Evolutionary conservation across 2,797 vertebrate genomes (phyloP), one percentile per base, ranked within the genome.

Genomic region (Carcharodon carcharias): DNA sequence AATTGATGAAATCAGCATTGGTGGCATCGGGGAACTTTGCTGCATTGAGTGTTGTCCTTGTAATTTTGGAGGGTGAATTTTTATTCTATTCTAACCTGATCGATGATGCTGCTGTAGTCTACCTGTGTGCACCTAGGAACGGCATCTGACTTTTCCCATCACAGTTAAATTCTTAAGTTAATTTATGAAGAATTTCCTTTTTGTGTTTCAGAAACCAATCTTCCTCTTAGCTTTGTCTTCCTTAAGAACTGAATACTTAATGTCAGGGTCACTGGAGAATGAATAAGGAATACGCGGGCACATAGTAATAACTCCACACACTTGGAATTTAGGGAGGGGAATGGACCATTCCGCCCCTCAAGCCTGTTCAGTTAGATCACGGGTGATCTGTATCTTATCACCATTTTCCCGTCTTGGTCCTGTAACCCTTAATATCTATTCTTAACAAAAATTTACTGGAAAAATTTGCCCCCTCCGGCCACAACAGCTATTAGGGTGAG

Each of bases 1-100:
- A 93, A 93, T 67, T 93, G 91, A 93, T 93, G 61, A 67, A 93
- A 93, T 65, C n/a, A 67, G 91, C 61, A 67, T 45, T 67, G 91
- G 63, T 45, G 35, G 91, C 91, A 67, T 28, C 18, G 35, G 26
- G 61, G 16, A 67, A 18, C 2, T 40, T 65, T 93, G 63, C 89
- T 67, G 23, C 18, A 3, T 11, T 67, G 35, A 65, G 31, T 18
- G 63, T 93, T 93, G 91, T 45, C 61, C 63, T 93, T 93, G 91
- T 45, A 40, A 63, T 9, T 85, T 93, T 65, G 18, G 91, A 45
- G n/a, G 7, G 61, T 65, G 91, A 93, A 92, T 63, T 63, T 61
- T 65, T 92, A 3, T n/a, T 35, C 11, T 11, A 21, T 26, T 8
- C 18, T 40, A 8, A 23, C 5, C n/a, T 92, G 58, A 92, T 21